phyloP scores from a whole-genome alignment of 2,113 vertebrate species.

The Uropsilus gracilis region DNA sequence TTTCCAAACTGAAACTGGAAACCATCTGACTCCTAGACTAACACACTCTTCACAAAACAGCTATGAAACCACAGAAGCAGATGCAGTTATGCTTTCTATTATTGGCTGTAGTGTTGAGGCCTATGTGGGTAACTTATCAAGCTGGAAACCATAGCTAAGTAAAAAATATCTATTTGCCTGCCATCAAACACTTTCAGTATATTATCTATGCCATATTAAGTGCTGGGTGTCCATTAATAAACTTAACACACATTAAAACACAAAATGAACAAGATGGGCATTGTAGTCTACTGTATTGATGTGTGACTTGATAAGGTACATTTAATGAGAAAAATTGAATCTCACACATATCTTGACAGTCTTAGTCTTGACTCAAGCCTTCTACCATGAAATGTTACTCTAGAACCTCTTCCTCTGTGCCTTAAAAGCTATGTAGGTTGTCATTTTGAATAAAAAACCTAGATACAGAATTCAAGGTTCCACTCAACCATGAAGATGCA shows the following conservation, averaged over 20 bases:
- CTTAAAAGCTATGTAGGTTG: not conserved
- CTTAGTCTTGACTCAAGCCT: not conserved
- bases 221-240: not conserved
- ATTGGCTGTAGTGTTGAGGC: not conserved
- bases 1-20: not conserved
- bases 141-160: not conserved
- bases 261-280: not conserved
- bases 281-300: not conserved
- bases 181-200: not conserved
- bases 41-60: not conserved
- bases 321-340: conserved; percentile 47
- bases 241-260: not conserved
- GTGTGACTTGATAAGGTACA: not conserved
- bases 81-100: not conserved
- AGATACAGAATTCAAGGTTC: not conserved
- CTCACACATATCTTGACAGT: conserved; percentile 34
- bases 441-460: not conserved
- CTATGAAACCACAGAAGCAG: not conserved
- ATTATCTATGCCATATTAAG: not conserved
- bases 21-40: not conserved
- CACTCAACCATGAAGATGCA: not conserved
- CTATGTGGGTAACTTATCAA: not conserved
- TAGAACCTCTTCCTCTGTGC: not conserved
- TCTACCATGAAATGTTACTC: not conserved
- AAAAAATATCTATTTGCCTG: not conserved